Evolutionary conservation across 2,888 invertebrate species (phyloP), one percentile per base, ranked within the genome.

Genomic region (Gymnoscelis rufifasciata): DNA sequence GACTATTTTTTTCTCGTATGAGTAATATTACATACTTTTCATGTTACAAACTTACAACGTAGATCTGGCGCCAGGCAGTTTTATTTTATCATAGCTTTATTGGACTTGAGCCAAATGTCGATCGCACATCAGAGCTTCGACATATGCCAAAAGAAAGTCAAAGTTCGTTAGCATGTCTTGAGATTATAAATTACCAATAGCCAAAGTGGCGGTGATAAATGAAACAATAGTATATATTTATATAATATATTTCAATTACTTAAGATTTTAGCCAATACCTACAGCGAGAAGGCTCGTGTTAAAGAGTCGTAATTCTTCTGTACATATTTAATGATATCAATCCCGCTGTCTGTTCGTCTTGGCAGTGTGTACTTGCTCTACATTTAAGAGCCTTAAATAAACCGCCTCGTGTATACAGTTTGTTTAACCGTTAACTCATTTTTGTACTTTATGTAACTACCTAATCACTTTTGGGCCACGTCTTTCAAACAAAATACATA

Each of bases 131-230:
- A 63, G 63, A 65, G 60, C 68, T 66, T 72, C 70, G 71, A 73
- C 66, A 72, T 68, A 69, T 73, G 78, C 80, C 77, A 76, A 74
- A 78, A 76, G 77, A 84, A 83, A 84, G 83, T 75, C 82, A 78
- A 79, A 83, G 83, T 83, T 84, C 80, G 81, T 77, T 74, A 78
- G 76, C 78, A 73, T 73, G 60, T 56, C 47, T 55, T 45, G 43
- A 41, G 47, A 40, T 46, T 54, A 41, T 50, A 49, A 51, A 26
- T 51, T 46, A 54, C 47, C 54, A 52, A 30, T 31, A 11, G 35
- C 29, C 38, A 38, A 28, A n/a, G n/a, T n/a, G n/a, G n/a, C n/a
- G n/a, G n/a, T n/a, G n/a, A n/a, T n/a, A n/a, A n/a, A n/a, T n/a
- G n/a, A n/a, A n/a, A n/a, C n/a, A n/a, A n/a, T n/a, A n/a, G n/a